Base-by-base conservation (phyloP, 2,113 vertebrate genomes). In the Hypocryptadius cinnamomeus region DNA sequence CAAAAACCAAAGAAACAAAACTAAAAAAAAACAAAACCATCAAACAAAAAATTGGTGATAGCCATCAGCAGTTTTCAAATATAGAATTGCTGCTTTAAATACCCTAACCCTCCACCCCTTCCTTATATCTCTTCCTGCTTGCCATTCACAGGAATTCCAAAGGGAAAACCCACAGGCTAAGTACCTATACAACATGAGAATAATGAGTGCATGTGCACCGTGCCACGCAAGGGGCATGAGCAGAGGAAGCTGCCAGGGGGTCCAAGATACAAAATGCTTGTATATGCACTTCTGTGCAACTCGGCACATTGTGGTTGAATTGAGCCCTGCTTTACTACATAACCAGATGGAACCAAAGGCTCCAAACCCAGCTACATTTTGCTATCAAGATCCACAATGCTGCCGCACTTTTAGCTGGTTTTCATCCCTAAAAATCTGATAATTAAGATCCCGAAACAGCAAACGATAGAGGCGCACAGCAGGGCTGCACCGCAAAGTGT, bases 121-220 rank as follows among this genome's bases (percentile, higher is more conserved):
- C 47, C 45, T 65, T 35, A 4, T 20, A 69, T 9, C 40, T 51
- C 73, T 84, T 70, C 73, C 84, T 74, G 42, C 25, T 37, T 88
- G 57, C 31, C 48, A 47, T 30, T 60, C 33, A 15, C 7, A 80
- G 40, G 35, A 60, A 80, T 40, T 22, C 9, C 39, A 65, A 57
- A 45, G 48, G 48, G 23, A 72, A 54, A 65, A 21, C 13, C 20
- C 53, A 24, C 48, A 73, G 3, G 8, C 28, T 22, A 35, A 80
- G 68, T 23, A 25, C 39, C n/a, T 10, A 4, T 10, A n/a, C 7
- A 47, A 24, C 10, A 13, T 0, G 10, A 61, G 30, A 85, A 61
- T 6, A 77, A 47, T 0, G 4, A 82, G 51, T 25, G 45, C 12
- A 9, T 0, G 1, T 20, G 51, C 69, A 13, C 13, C 1, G 14